These are phyloP conservation scores for Amphibalanus amphitrite DNA, from an alignment of 1,140 invertebrate genomes.

Conservation along the genomic window DNA sequence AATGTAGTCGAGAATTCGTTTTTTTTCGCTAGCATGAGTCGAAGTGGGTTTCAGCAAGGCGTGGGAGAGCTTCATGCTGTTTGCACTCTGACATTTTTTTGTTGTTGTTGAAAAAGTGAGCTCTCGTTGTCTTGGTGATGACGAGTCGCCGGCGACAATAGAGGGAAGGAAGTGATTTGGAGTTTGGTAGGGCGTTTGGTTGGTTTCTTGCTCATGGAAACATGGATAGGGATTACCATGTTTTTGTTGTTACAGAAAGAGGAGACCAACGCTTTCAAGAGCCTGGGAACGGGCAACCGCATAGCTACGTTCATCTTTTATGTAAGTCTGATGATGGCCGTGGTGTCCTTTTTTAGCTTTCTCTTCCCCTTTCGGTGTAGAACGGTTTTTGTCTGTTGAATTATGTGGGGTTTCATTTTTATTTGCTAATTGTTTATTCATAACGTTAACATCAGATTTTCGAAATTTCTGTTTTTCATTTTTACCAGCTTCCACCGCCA, in stretches of 20 bases:
- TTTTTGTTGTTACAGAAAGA: slow-evolving; percentile 44
- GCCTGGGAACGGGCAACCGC: slow-evolving; percentile 66
- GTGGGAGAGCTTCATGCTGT: not conserved
- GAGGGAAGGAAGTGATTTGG: not conserved
- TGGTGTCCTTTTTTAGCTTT: no score
- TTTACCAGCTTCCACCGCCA: no score
- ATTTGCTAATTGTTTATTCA: no score
- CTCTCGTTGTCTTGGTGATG: not conserved
- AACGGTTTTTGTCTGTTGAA: no score
- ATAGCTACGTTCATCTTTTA: slow-evolving; percentile 89
- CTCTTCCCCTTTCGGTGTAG: no score
- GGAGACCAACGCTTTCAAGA: slow-evolving; percentile 77
- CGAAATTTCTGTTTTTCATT: no score
- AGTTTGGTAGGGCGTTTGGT: not conserved
- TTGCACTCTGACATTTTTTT: not conserved
- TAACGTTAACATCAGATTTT: no score
- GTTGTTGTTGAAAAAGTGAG: not conserved
- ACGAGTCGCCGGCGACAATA: not conserved
- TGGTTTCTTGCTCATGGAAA: not conserved
- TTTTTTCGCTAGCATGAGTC: no score
- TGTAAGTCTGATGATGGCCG: slow-evolving; percentile 36
- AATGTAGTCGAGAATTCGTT: slow-evolving; percentile 11
- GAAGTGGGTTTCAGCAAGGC: no score
- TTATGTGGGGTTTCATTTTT: no score
- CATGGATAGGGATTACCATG: slow-evolving; percentile 14